phyloP scores from a whole-genome alignment of 2,113 vertebrate genomes.

The Maccullochella peelii region DNA sequence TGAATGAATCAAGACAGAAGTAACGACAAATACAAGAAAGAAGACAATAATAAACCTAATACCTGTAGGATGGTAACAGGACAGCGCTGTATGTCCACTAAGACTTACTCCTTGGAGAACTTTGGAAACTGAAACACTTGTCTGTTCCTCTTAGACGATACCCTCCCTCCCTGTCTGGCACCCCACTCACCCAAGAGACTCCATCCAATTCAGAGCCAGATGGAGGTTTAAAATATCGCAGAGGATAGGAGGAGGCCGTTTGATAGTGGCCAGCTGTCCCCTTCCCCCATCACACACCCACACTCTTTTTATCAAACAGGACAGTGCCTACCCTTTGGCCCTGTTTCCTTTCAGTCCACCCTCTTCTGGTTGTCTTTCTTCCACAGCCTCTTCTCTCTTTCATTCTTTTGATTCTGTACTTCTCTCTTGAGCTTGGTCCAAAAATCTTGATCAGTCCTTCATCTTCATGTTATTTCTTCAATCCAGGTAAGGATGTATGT shows the following conservation, averaged over 20 bases:
- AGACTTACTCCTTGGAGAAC: conserved; percentile 49
- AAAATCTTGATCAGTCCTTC: neutral
- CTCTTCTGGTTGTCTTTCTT: neutral
- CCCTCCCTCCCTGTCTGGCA: conserved; percentile 30
- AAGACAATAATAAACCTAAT: neutral
- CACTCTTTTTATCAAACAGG: conserved; percentile 16
- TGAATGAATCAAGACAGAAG: neutral
- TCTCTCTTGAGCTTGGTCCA: neutral
- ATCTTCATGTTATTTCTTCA: conserved; percentile 7
- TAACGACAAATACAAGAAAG: neutral
- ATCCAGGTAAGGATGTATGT: neutral
- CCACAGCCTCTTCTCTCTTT: neutral
- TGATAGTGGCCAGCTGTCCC: conserved; percentile 78
- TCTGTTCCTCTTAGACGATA: conserved; percentile 36
- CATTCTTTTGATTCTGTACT: neutral
- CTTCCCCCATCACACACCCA: conserved; percentile 34
- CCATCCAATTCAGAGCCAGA: conserved; percentile 66
- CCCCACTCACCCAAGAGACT: conserved; percentile 62
- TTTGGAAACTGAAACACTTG: conserved; percentile 59
- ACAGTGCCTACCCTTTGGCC: conserved; percentile 17
- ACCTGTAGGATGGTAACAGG: conserved; percentile 51
- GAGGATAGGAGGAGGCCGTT: conserved; percentile 33
- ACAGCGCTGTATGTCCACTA: conserved; percentile 41
- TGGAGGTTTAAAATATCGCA: conserved; percentile 84
- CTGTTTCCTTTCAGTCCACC: conserved; percentile 4